phyloP scores from a whole-genome alignment of 2,888 invertebrate genomes.

The Seira sanloemensis region DNA sequence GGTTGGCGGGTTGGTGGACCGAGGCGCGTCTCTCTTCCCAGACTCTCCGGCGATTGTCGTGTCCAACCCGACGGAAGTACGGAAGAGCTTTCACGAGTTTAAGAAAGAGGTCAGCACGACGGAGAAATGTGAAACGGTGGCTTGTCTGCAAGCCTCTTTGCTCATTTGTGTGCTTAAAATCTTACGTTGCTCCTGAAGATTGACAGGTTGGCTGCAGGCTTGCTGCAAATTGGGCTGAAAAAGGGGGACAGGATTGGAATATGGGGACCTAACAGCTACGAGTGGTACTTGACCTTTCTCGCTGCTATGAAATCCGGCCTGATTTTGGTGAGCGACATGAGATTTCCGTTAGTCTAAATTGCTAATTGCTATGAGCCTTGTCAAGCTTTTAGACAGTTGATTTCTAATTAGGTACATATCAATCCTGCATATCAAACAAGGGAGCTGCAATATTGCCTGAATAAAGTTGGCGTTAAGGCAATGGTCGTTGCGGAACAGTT shows the following conservation, averaged over 20 bases:
- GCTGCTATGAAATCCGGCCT: conserved; percentile 85
- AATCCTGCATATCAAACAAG: conserved; percentile 84
- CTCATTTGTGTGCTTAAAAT: not conserved
- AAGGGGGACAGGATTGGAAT: conserved; percentile 86
- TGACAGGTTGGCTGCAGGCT: conserved; percentile 84
- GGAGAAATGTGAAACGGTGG: not conserved
- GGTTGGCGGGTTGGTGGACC: conserved; percentile 80
- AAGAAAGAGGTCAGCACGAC: conserved; percentile 75
- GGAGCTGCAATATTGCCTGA: conserved; percentile 85
- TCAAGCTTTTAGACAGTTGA: conserved; percentile 61
- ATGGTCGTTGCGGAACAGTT: conserved; percentile 81
- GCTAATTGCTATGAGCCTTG: not conserved
- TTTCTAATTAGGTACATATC: conserved; percentile 80
- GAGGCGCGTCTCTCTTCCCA: conserved; percentile 78
- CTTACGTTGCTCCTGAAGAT: conserved; percentile 78
- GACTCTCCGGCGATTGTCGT: conserved; percentile 80
- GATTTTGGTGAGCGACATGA: conserved; percentile 79
- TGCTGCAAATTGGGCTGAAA: conserved; percentile 82
- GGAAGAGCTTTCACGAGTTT: conserved; percentile 78
- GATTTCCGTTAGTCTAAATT: not conserved
- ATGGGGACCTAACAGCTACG: conserved; percentile 86
- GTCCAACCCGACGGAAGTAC: conserved; percentile 77
- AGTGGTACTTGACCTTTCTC: conserved; percentile 85
- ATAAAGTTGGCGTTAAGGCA: conserved; percentile 83
- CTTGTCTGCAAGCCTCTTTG: not conserved